Evolutionary conservation across 2,888 invertebrate genomes (phyloP).

Genomic region (Drosophila mimica): DNA sequence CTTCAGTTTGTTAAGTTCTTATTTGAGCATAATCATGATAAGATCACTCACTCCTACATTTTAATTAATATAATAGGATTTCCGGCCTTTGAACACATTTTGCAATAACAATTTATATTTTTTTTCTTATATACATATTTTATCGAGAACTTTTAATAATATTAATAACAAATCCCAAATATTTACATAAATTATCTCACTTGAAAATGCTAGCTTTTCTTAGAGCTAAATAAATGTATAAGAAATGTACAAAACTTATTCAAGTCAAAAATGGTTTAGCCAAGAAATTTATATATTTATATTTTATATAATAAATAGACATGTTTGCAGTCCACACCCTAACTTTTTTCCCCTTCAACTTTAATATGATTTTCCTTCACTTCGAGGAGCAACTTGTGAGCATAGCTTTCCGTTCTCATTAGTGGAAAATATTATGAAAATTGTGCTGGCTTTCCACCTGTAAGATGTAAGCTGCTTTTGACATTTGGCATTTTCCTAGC

Average conservation of each 20-base stretch:
- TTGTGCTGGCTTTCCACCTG: conserved; percentile 13
- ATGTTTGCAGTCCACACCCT: neutral
- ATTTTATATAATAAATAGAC: neutral
- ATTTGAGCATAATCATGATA: neutral
- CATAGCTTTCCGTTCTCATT: conserved; percentile 45
- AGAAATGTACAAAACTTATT: neutral
- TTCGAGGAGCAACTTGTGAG: conserved; percentile 34
- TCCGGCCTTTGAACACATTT: neutral
- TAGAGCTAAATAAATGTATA: neutral
- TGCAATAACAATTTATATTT: neutral
- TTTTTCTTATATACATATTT: neutral
- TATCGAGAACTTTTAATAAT: too few relatives aligned
- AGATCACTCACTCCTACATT: neutral
- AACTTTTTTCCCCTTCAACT: neutral
- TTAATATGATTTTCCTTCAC: conserved; percentile 8
- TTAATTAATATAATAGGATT: neutral
- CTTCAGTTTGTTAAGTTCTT: neutral
- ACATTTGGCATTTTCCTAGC: conserved; percentile 51
- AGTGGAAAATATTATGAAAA: conserved; percentile 20
- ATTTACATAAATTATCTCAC: neutral
- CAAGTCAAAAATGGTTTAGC: neutral
- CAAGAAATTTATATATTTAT: neutral
- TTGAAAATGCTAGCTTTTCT: neutral
- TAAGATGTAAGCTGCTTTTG: conserved; percentile 67
- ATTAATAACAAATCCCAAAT: neutral